phyloP scores from a whole-genome alignment of 2,888 invertebrate species.

The Cephus nigrinus region DNA sequence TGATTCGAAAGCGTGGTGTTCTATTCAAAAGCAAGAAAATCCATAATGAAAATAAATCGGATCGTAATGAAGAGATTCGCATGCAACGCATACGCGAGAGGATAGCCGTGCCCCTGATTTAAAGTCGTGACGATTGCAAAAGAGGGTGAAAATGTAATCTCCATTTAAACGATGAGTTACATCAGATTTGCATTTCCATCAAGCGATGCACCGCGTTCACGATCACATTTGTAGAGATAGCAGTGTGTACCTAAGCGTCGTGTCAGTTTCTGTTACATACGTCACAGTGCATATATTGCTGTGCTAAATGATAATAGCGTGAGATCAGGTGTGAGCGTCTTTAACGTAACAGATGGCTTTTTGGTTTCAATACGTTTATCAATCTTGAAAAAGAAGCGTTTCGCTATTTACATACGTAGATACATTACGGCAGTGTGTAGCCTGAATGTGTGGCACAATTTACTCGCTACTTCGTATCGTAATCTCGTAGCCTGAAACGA shows the following conservation, averaged over 20 bases:
- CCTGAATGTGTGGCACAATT: background rate
- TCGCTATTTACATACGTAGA: background rate
- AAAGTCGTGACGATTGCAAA: background rate
- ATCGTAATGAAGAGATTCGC: background rate
- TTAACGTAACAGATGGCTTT: background rate
- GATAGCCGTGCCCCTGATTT: background rate
- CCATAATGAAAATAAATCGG: background rate
- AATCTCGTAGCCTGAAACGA: background rate
- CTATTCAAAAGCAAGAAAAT: background rate
- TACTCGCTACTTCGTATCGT: background rate
- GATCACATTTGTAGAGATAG: background rate
- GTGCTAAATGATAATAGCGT: background rate
- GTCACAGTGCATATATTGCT: background rate
- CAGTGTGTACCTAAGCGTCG: background rate
- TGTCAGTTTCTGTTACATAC: background rate
- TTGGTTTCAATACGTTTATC: background rate
- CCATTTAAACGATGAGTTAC: background rate
- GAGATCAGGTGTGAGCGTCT: background rate
- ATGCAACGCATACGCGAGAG: background rate
- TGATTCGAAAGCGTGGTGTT: background rate
- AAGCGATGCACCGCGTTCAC: background rate
- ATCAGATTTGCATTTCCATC: background rate
- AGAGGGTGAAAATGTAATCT: background rate
- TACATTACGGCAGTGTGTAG: background rate
- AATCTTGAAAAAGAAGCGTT: background rate